Evolutionary conservation across 2,113 vertebrate genomes (phyloP).

Genomic region (rabbit (Oryctolagus cuniculus)): mOryCun1.1 NC_091435.1:4656001-4656500

Average conservation of each 20-base stretch:
- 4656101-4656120: not conserved
- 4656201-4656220: rapidly evolving
- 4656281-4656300: not conserved
- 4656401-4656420: not conserved
- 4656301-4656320: too few species aligned
- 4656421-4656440: not conserved
- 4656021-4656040: not conserved
- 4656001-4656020: not conserved
- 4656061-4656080: not conserved
- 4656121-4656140: not conserved
- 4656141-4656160: not conserved
- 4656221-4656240: rapidly evolving
- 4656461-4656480: not conserved
- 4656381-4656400: not conserved
- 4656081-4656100: not conserved
- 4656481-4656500: not conserved
- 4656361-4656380: not conserved
- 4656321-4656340: not conserved
- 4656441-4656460: not conserved
- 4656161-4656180: not conserved
- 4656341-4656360: not conserved
- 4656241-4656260: rapidly evolving
- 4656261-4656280: too few species aligned
- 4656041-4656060: not conserved
- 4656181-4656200: not conserved